phyloP scores from a whole-genome alignment of 37 sponge, comb jelly and placozoan genomes.

The Bolinopsis microptera region DNA sequence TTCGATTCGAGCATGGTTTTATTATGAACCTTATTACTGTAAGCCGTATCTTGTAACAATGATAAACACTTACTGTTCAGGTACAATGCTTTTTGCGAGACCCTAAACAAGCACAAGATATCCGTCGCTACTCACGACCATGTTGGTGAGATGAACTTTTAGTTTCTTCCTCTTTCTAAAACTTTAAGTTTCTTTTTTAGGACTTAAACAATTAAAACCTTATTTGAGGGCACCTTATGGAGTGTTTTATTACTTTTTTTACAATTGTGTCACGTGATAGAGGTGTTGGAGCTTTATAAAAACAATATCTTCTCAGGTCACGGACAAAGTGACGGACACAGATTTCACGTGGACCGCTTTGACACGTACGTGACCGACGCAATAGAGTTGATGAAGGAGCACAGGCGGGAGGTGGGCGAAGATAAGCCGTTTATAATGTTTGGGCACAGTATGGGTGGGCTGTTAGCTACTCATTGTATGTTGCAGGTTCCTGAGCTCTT shows the following conservation, averaged over 20 bases:
- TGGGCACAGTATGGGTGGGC: conserved; percentile 62
- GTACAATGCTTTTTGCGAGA: conserved; percentile 3
- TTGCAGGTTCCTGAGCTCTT: conserved; percentile 32
- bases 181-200: no score
- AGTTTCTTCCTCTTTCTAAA: no score
- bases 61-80: no score
- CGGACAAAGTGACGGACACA: conserved; percentile 15
- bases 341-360: conserved; percentile 32
- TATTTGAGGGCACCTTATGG: no score
- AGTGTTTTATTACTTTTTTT: no score
- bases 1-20: neutral
- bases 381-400: conserved; percentile 63
- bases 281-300: no score
- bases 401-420: neutral
- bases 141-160: neutral
- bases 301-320: neutral
- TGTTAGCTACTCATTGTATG: conserved; percentile 10
- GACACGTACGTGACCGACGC: conserved; percentile 32
- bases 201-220: no score
- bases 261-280: no score
- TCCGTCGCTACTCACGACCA: conserved; percentile 56
- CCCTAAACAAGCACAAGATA: neutral
- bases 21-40: neutral
- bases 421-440: conserved; percentile 17
- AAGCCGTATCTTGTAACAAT: no score